A percentile compares a stretch with the other conserved stretches of the same genome.
These are phyloP conservation scores for Hydrolagus affinis DNA, from an alignment of 2,113 vertebrate genomes.

Conservation along the genomic window DNA sequence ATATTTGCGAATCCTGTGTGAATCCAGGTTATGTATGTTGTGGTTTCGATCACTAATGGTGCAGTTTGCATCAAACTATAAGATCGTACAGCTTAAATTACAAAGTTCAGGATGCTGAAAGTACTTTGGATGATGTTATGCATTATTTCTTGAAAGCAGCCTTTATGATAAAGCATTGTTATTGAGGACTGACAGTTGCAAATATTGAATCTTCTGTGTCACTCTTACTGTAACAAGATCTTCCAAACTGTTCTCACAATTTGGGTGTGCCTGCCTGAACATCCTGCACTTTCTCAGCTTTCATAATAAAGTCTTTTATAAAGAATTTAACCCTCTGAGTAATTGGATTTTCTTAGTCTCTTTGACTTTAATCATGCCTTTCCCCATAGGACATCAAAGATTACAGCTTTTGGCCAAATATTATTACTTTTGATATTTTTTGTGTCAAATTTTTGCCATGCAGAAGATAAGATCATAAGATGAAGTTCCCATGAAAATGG, in stretches of 20 bases:
- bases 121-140: neutral
- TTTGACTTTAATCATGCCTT: neutral
- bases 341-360: conserved; percentile 1
- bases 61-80: too few relatives aligned
- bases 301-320: neutral
- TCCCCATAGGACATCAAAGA: too few relatives aligned
- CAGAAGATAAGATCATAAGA: neutral
- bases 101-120: neutral
- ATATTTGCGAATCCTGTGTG: too few relatives aligned
- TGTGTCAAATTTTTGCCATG: neutral
- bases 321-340: conserved; percentile 21
- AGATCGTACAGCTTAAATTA: conserved; percentile 17
- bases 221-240: conserved; percentile 6
- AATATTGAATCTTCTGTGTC: conserved; percentile 31
- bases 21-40: too few relatives aligned
- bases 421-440: neutral
- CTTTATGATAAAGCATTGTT: conserved; percentile 12
- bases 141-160: conserved; percentile 1
- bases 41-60: too few relatives aligned
- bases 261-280: conserved; percentile 12
- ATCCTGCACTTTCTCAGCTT: conserved; percentile 17
- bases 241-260: conserved; percentile 21
- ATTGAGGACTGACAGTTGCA: conserved; percentile 13
- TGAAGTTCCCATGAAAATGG: too few relatives aligned
- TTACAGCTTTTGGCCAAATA: neutral